A percentile compares a stretch with the other conserved stretches of the same genome.
phyloP scores from a whole-genome alignment of 2,797 vertebrate species.

The Mareca strepera region DNA sequence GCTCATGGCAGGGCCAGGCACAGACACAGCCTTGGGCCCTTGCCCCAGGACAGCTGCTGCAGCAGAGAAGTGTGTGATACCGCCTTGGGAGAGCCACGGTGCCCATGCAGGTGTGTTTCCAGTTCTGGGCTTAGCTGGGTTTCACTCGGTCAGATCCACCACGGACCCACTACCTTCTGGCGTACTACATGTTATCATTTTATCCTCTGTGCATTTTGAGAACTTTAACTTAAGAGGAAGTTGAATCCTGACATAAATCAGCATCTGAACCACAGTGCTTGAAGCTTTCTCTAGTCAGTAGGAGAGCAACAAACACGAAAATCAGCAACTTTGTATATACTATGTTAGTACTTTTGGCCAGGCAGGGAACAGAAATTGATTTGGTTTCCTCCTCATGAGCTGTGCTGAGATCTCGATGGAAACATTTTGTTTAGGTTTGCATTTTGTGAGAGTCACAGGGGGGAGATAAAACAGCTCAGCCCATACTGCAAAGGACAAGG shows the following conservation, averaged over 20 bases:
- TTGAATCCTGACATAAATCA: not conserved
- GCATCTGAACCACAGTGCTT: not conserved
- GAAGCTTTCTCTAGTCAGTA: not conserved
- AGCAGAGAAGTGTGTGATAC: not conserved
- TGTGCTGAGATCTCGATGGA: not conserved
- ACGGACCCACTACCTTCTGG: not conserved
- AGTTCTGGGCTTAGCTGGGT: not conserved
- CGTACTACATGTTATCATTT: not conserved
- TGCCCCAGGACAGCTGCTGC: not conserved
- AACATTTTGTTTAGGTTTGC: not conserved
- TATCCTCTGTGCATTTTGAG: not conserved
- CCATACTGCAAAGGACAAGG: not conserved
- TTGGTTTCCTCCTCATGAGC: not conserved
- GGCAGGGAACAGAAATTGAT: not conserved
- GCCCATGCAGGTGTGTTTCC: not conserved
- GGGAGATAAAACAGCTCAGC: not conserved
- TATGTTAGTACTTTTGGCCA: not conserved
- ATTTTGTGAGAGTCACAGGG: not conserved
- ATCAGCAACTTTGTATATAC: not conserved
- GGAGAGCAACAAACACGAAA: not conserved
- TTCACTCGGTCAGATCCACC: not conserved
- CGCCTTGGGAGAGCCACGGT: not conserved
- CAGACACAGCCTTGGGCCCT: not conserved
- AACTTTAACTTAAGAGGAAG: not conserved
- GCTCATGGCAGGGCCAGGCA: not conserved